Evolutionary conservation across 2,888 invertebrate genomes (phyloP).

Genomic region (Yponomeuta evonymella): DNA sequence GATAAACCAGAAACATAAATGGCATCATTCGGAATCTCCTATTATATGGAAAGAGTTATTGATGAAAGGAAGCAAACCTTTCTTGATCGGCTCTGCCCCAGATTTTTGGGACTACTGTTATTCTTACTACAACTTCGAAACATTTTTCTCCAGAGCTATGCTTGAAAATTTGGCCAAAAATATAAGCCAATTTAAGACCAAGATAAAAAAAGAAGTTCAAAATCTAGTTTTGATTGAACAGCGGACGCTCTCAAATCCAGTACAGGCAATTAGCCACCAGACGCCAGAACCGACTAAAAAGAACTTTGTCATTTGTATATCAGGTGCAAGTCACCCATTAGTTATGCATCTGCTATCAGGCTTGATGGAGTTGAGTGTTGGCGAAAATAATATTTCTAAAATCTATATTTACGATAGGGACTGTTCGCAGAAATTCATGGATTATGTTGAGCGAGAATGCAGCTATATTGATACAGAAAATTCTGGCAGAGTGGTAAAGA

Average conservation of each 20-base stretch:
- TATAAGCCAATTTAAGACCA: slow-evolving; percentile 43
- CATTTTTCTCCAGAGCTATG: slow-evolving; percentile 43
- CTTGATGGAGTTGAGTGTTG: slow-evolving; percentile 40
- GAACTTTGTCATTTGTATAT: slow-evolving; percentile 45
- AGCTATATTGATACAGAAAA: slow-evolving; percentile 40
- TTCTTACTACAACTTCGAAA: slow-evolving; percentile 73
- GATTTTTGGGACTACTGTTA: slow-evolving; percentile 79
- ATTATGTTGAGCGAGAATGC: slow-evolving; percentile 52
- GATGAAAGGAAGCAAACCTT: slow-evolving; percentile 69
- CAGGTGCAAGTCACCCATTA: slow-evolving; percentile 48
- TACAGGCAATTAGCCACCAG: neutral
- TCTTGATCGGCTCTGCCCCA: slow-evolving; percentile 75
- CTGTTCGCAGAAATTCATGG: slow-evolving; percentile 42
- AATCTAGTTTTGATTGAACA: neutral
- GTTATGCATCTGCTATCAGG: slow-evolving; percentile 53
- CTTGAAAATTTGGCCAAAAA: slow-evolving; percentile 43
- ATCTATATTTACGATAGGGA: slow-evolving; percentile 50
- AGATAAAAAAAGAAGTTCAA: slow-evolving; percentile 29
- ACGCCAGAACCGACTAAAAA: neutral
- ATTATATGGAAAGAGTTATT: slow-evolving; percentile 78
- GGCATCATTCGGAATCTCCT: slow-evolving; percentile 74
- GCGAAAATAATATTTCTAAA: slow-evolving; percentile 40
- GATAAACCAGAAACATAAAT: slow-evolving; percentile 68
- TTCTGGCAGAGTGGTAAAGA: slow-evolving; percentile 44
- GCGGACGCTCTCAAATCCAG: neutral